Conservation (phyloP, 1,140 invertebrate genomes). For the Nautilus pompilius region DNA sequence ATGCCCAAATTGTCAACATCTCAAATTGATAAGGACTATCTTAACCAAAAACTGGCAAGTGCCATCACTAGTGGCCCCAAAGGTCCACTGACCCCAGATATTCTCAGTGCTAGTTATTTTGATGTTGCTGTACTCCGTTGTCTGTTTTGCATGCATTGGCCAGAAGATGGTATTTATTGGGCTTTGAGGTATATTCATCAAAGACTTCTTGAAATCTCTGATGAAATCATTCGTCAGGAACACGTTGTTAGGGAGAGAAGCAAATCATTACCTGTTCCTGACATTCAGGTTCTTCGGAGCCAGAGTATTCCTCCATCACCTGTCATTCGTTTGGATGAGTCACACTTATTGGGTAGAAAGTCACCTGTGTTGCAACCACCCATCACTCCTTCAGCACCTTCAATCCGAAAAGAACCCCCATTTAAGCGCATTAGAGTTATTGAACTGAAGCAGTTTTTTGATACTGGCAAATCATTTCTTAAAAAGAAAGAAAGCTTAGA, state of each 20-base stretch:
- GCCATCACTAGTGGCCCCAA: constrained; percentile 37
- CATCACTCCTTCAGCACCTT: constrained; percentile 8
- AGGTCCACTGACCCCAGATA: constrained; percentile 33
- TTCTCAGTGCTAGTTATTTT: constrained; percentile 74
- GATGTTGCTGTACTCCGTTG: constrained; percentile 94
- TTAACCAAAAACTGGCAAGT: constrained; percentile 44
- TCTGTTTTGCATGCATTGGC: constrained; percentile 96
- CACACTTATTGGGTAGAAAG: too few relatives aligned
- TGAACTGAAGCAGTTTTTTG: constrained; percentile 41
- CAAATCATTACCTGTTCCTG: constrained; percentile 89
- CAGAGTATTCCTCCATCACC: constrained; percentile 15
- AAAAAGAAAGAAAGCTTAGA: constrained; percentile 24
- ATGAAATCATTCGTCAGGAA: constrained; percentile 70
- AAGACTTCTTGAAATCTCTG: constrained; percentile 53
- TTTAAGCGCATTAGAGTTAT: constrained; percentile 42
- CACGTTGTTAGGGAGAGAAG: constrained; percentile 77
- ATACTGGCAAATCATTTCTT: constrained; percentile 27
- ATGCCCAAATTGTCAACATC: constrained; percentile 32
- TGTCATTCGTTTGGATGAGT: too few relatives aligned
- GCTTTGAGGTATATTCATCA: constrained; percentile 75
- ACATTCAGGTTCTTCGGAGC: constrained; percentile 70
- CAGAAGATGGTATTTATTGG: constrained; percentile 97
- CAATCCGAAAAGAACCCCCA: constrained; percentile 32
- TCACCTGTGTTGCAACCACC: neutral
- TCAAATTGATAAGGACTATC: constrained; percentile 43